Conservation (phyloP, 2,797 vertebrate genomes). For the Heliangelus exortis region DNA sequence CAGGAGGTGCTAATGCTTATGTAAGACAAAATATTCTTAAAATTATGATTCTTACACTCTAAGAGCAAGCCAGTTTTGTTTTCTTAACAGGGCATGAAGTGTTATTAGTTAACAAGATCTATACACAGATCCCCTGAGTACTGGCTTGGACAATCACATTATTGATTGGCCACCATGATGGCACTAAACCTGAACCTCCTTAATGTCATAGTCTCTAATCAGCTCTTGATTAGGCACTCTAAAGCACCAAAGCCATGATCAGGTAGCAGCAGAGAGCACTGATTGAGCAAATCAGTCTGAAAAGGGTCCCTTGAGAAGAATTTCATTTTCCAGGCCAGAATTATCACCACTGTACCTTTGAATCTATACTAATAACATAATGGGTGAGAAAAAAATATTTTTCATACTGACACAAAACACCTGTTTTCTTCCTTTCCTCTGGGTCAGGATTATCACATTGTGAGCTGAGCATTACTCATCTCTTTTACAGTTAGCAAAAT, state of each 20-base stretch:
- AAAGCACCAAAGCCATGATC: neutral
- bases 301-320: conserved; percentile 23
- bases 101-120: conserved; percentile 52
- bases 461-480: neutral
- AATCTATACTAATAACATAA: conserved; percentile 58
- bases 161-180: conserved; percentile 56
- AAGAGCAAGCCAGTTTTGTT: conserved; percentile 10
- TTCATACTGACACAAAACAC: conserved; percentile 8
- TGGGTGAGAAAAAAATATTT: conserved; percentile 5
- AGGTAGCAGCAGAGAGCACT: conserved; percentile 14
- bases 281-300: conserved; percentile 49
- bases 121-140: neutral
- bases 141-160: conserved; percentile 25
- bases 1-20: neutral
- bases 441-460: conserved; percentile 2
- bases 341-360: conserved; percentile 31
- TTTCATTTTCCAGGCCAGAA: conserved; percentile 25
- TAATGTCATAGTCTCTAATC: conserved; percentile 47
- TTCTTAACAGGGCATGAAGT: neutral
- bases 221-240: conserved; percentile 46
- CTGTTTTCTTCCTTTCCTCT: conserved; percentile 26
- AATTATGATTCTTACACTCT: neutral
- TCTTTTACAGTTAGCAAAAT: neutral
- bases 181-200: conserved; percentile 45
- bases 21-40: conserved; percentile 6